Conservation (phyloP, 2,797 vertebrate genomes). For the Alca torda region DNA sequence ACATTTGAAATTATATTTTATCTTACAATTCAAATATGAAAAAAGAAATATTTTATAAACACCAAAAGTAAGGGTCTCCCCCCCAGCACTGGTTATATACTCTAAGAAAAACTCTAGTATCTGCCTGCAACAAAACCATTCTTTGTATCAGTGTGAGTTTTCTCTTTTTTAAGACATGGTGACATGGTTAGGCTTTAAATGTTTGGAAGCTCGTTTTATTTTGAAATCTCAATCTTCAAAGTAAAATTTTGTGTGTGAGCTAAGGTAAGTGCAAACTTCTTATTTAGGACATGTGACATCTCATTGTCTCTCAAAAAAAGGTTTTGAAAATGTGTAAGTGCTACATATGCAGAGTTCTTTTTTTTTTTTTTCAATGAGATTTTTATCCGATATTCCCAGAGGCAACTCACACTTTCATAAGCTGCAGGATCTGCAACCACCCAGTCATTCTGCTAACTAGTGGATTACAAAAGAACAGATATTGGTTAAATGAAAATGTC, state of each 20-base stretch:
- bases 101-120: background rate
- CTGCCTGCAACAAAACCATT: background rate
- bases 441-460: background rate
- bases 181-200: background rate
- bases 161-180: background rate
- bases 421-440: background rate
- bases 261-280: background rate
- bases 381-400: background rate
- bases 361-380: background rate
- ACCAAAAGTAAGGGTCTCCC: background rate
- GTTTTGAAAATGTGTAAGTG: background rate
- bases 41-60: background rate
- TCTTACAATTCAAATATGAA: background rate
- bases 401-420: background rate
- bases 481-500: background rate
- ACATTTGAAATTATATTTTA: background rate
- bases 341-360: background rate
- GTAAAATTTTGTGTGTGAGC: background rate
- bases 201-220: background rate
- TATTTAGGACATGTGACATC: background rate
- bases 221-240: background rate
- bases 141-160: background rate
- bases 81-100: background rate
- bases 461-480: background rate
- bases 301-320: background rate